Base-by-base conservation (phyloP, 2,113 vertebrate species). In the Myiopsitta monachus region DNA sequence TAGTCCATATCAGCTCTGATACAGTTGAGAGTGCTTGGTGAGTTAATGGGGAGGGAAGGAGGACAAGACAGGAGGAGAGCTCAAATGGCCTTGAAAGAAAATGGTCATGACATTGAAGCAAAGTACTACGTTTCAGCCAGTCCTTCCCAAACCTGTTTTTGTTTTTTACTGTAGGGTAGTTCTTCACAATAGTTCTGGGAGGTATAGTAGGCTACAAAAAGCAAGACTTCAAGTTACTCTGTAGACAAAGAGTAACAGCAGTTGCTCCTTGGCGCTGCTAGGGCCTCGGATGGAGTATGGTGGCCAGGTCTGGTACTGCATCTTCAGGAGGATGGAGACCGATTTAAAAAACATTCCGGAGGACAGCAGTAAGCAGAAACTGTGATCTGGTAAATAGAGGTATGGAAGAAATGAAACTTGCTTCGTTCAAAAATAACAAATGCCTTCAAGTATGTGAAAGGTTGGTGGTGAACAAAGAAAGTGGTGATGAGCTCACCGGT, bases 211-310 rank as follows among this genome's bases (percentile, higher is more conserved):
- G 21, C 36, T 8, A 9, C 12, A 61, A 61, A n/a, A 62, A 1
- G 1, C 11, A 28, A 22, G 27, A 33, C n/a, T 6, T 59, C 22
- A 30, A 11, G 16, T 57, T 74, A 18, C 10, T 68, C 5, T 57
- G 1, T 31, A 47, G 62, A 10, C 19, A 36, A 19, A 51, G 33
- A 79, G 39, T 36, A 36, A 24, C 57, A 59, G 23, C 22, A 36
- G 11, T 31, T 2, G 1, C 7, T 73, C 21, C 41, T 62, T 46
- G 88, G 55, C 63, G 61, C 66, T 87, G 18, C 16, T 26, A 18
- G 61, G 44, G 33, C 11, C 59, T 31, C 1, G 4, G 31, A 63
- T 72, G 72, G 36, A 44, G 14, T 3, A 2, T 0, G 2, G 18
- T 55, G 64, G 39, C 64, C 64, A 62, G 33, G 24, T 49, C 36